Percentiles rank a stretch among this genome's conserved stretches.
Conservation (phyloP, 2,113 vertebrate genomes). For the Thalassoma bifasciatum region DNA sequence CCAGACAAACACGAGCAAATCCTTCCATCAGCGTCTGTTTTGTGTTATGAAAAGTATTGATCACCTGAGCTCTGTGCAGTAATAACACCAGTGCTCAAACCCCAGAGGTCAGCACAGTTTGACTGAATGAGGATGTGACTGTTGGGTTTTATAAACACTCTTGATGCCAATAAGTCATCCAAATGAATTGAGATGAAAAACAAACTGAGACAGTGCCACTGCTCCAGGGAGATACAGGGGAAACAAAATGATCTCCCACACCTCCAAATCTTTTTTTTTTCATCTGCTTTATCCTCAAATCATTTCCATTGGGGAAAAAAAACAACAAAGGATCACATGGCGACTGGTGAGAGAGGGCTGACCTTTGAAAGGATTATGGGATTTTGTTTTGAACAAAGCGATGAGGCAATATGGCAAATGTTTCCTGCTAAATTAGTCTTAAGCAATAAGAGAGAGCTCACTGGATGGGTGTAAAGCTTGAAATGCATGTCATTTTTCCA, state of each 20-base stretch:
- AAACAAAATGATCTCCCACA: slow-evolving; percentile 48
- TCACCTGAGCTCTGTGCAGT: not conserved
- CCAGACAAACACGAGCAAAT: not conserved
- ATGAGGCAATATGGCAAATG: slow-evolving; percentile 72
- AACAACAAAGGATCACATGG: slow-evolving; percentile 54
- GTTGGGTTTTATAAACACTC: slow-evolving; percentile 30
- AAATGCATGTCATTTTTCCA: slow-evolving; percentile 13
- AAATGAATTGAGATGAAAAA: slow-evolving; percentile 44
- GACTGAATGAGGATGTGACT: slow-evolving; percentile 21
- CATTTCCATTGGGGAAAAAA: slow-evolving; percentile 42
- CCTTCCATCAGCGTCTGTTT: slow-evolving; percentile 1
- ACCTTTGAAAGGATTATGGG: slow-evolving; percentile 78
- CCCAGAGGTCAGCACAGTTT: not conserved
- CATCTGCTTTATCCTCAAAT: slow-evolving; percentile 61
- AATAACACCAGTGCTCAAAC: slow-evolving; percentile 7
- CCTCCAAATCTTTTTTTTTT: slow-evolving; percentile 26
- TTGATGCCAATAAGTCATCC: slow-evolving; percentile 46
- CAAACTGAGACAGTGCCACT: not conserved
- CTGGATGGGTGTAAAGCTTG: slow-evolving; percentile 29
- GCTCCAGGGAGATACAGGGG: slow-evolving; percentile 47
- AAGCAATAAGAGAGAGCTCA: slow-evolving; percentile 35
- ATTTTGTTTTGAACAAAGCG: slow-evolving; percentile 70
- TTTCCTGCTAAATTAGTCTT: slow-evolving; percentile 59
- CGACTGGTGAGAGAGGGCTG: slow-evolving; percentile 51
- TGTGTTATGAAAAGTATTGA: slow-evolving; percentile 20